Evolutionary conservation across 2,797 vertebrate species (phyloP), one percentile per base, ranked within the genome.

Genomic region (Eupleurogrammus muticus): DNA sequence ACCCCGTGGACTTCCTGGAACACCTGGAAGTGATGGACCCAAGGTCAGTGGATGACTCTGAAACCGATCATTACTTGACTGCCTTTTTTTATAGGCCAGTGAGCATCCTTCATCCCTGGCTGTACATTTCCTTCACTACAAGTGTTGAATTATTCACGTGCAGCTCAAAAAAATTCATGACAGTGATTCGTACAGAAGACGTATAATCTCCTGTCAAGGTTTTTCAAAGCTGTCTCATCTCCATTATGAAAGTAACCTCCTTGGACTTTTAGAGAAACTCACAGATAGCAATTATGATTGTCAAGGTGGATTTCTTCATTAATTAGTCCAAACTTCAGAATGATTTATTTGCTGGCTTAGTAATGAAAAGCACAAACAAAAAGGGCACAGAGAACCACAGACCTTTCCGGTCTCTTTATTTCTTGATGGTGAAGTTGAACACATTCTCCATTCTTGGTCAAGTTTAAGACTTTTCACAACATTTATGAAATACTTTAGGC

Each of bases 1-100:
- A 19, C 80, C 95, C 35, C 96, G 97, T 2, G 98, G 98, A 81
- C 94, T 99, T 79, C 97, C 98, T 0, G 98, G 98, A 74, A 99
- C 97, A 42, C 94, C 97, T 0, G 98, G 98, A 92, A 96, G 93
- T 9, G 98, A 99, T 32, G 98, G 98, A 80, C 96, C 98, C 71
- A 99, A 99, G 95, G 98, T 98, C 73, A 92, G 94, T 74, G 42
- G 48, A 46, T 19, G 5, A 46, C 14, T 42, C 5, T 21, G 17
- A 50, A 14, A 46, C 56, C 35, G 13, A 55, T 28, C 32, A 16
- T 24, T 10, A 36, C 9, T 34, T 16, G 10, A 16, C 19, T 57
- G 24, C 2, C 3, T 38, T 20, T 49, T n/a, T 12, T 52, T 20
- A 48, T 4, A 46, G 19, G 9, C 24, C 34, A 32, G 7, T 34